Percentiles rank a stretch among this genome's conserved stretches.
Evolutionary conservation across 2,113 vertebrate genomes (phyloP).

Genomic region (Motacilla tschutschensis): DNA sequence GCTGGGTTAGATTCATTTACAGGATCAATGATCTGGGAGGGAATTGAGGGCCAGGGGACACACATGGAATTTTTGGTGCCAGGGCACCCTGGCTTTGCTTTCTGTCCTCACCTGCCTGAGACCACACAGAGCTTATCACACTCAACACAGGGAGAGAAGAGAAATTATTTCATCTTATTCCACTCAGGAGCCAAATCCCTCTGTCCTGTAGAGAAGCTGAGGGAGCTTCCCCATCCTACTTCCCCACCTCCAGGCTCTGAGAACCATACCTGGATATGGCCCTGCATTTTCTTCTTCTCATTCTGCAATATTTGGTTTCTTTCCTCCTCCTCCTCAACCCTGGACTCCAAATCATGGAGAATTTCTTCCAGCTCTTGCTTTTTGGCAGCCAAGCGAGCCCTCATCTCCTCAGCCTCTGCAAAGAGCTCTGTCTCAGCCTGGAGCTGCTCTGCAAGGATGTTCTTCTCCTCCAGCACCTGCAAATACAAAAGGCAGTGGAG

Average conservation of each 20-base stretch:
- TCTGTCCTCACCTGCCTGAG: background rate
- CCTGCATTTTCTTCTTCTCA: conserved; percentile 98
- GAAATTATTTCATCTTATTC: background rate
- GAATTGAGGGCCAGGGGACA: background rate
- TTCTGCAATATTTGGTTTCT: conserved; percentile 92
- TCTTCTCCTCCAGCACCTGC: conserved; percentile 94
- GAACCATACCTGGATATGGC: conserved; percentile 87
- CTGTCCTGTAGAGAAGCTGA: fast-evolving
- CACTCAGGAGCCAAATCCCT: background rate
- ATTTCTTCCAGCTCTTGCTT: conserved; percentile 97
- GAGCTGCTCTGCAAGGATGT: conserved; percentile 94
- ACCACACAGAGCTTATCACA: background rate
- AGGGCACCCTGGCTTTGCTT: background rate
- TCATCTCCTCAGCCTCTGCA: conserved; percentile 96
- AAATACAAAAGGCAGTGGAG: background rate
- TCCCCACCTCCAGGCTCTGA: background rate
- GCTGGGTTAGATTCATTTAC: background rate
- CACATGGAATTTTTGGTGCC: background rate
- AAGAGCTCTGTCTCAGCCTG: conserved; percentile 97
- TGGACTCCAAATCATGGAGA: conserved; percentile 93
- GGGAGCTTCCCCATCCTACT: background rate
- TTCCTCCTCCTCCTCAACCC: conserved; percentile 97
- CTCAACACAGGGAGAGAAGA: background rate
- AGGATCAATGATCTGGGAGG: background rate
- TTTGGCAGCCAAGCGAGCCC: conserved; percentile 91